phyloP scores from a whole-genome alignment of 1,140 invertebrate species.

The Ganaspis sp. region DNA sequence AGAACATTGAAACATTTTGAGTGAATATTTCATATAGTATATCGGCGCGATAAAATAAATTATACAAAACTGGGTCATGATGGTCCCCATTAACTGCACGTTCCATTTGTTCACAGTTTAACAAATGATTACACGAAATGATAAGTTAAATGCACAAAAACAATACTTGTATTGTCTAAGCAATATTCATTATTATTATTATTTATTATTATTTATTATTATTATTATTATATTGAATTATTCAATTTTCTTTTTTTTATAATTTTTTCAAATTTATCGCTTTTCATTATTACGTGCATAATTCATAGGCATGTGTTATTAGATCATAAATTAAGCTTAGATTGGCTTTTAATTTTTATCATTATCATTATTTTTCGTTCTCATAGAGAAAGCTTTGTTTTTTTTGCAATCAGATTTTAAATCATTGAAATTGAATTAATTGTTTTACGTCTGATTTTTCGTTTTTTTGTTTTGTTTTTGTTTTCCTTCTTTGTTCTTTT shows the following conservation, averaged over 20 bases:
- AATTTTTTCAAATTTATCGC: neutral
- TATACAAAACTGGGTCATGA: slow-evolving; percentile 37
- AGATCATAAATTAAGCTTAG: too few species aligned
- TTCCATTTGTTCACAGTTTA: slow-evolving; percentile 14
- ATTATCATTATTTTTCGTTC: too few species aligned
- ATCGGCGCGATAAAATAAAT: slow-evolving; percentile 28
- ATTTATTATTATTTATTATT: neutral
- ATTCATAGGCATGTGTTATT: too few species aligned
- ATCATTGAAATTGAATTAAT: too few species aligned
- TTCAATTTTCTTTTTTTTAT: neutral
- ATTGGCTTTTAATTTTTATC: too few species aligned
- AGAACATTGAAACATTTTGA: slow-evolving; percentile 6
- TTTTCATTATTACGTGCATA: too few species aligned
- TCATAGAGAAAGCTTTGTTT: too few species aligned
- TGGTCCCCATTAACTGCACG: slow-evolving; percentile 39
- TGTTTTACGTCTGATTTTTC: too few species aligned
- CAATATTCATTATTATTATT: neutral
- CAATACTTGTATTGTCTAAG: neutral
- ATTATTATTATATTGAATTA: too few species aligned
- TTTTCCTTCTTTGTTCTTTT: too few species aligned
- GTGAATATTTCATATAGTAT: neutral
- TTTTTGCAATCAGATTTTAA: too few species aligned
- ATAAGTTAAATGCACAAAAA: slow-evolving; percentile 7
- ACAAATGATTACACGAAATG: neutral
- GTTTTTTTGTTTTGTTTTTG: too few species aligned